A percentile compares a stretch with the other conserved stretches of the same genome.
Conservation (phyloP, 30 jellyfish, hydroid and myxozoan species). For the Turritopsis dohrnii region DNA sequence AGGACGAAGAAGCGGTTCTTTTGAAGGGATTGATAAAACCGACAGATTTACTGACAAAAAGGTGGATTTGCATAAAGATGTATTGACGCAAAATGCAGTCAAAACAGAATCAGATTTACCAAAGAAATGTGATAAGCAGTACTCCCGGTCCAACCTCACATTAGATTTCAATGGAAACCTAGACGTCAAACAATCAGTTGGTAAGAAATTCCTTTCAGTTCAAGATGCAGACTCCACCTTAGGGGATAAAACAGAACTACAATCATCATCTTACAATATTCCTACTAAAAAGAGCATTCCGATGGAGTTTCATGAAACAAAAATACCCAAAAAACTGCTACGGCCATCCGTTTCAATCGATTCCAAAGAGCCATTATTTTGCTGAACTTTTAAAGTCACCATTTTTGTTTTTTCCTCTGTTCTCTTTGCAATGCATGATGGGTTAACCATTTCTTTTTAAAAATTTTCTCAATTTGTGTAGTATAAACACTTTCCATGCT, state of each 20-base stretch:
- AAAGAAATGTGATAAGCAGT: not conserved
- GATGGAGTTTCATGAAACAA: not conserved
- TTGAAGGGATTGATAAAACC: not conserved
- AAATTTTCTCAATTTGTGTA: not conserved
- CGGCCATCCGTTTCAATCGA: not conserved
- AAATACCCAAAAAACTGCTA: no score
- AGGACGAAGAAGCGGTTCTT: conserved; percentile 8
- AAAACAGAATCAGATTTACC: not conserved
- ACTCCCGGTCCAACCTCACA: not conserved
- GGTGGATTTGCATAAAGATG: not conserved
- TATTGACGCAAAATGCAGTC: not conserved
- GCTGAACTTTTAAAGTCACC: not conserved
- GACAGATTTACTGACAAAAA: not conserved
- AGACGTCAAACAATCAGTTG: not conserved
- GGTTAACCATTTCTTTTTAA: not conserved
- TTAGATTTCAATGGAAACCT: conserved; percentile 4
- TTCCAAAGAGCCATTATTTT: not conserved
- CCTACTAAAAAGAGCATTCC: not conserved
- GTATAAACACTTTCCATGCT: no score
- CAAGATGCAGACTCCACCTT: not conserved
- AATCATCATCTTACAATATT: not conserved
- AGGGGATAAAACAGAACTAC: not conserved
- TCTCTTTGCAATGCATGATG: not conserved
- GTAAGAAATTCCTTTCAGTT: not conserved
- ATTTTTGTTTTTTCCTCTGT: not conserved